phyloP scores from a whole-genome alignment of 2,888 invertebrate genomes.

The Hyles lineata region DNA sequence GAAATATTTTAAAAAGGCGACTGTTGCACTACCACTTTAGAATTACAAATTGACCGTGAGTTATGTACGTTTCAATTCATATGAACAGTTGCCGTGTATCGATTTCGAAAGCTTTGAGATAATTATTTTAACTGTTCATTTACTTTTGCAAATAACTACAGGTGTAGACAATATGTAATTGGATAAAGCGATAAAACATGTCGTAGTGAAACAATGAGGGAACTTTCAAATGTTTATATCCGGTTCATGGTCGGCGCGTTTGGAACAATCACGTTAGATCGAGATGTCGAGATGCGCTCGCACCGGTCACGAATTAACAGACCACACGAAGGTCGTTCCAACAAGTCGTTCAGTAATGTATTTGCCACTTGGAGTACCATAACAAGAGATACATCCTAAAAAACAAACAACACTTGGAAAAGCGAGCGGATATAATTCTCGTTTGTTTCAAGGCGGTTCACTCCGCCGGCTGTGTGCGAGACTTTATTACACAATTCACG shows the following conservation, averaged over 20 bases:
- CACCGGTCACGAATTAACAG: conserved; percentile 44
- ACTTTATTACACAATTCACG: conserved; percentile 77
- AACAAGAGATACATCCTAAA: conserved; percentile 50
- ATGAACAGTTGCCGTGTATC: conserved; percentile 18
- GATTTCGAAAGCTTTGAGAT: conserved; percentile 21
- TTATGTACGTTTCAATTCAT: conserved; percentile 35
- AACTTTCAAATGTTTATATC: conserved; percentile 48
- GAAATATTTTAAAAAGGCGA: conserved; percentile 48
- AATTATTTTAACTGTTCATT: conserved; percentile 29
- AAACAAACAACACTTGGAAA: conserved; percentile 67
- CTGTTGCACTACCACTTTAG: conserved; percentile 32
- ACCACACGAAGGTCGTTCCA: conserved; percentile 56
- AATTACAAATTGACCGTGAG: conserved; percentile 45
- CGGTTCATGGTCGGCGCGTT: conserved; percentile 55
- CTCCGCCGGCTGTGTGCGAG: conserved; percentile 66
- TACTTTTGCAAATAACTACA: conserved; percentile 31
- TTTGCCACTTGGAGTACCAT: conserved; percentile 55
- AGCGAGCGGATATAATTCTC: conserved; percentile 74
- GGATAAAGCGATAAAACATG: conserved; percentile 35
- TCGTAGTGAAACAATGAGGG: conserved; percentile 46
- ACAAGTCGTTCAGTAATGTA: conserved; percentile 49
- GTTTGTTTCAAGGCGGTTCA: conserved; percentile 78
- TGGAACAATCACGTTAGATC: conserved; percentile 53
- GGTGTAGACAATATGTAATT: conserved; percentile 7
- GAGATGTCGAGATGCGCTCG: conserved; percentile 50